Evolutionary conservation across 2,888 invertebrate genomes (phyloP), one percentile per base, ranked within the genome.

Genomic region (Tenthredo distinguenda): DNA sequence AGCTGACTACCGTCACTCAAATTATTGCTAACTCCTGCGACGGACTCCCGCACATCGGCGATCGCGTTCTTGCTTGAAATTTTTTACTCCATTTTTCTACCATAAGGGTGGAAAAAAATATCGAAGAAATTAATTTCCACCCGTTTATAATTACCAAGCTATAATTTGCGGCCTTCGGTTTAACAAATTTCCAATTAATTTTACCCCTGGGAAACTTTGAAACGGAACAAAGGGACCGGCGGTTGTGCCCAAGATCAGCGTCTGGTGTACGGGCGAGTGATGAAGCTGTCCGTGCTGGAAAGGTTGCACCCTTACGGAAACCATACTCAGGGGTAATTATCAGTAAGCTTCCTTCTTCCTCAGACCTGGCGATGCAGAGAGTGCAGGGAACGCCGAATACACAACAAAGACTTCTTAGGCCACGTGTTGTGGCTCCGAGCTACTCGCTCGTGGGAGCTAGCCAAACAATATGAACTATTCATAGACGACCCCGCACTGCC

Each of bases 1-100:
- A 92, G 91, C 86, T 88, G 92, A 92, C 91, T 92, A 90, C 90
- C 90, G 89, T 89, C 89, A 87, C 89, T 88, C 89, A 88, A 90
- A 91, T 91, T 90, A 91, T 91, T 91, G 91, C 91, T 90, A 90
- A 90, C 77, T 58, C 81, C n/a, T 62, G 0, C 58, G 18, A 50
- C 15, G 15, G 26, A 50, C 37, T 12, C 40, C 37, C 50, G 18
- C 5, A 5, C 18, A 18, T 18, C 18, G 50, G 7, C 50, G 50
- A 6, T n/a, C 18, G 50, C 6, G 18, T 55, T 6, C n/a, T 55
- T n/a, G 6, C n/a, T 50, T 6, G 6, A 18, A 50, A 50, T 47
- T 43, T 43, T 10, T 10, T 2, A 26, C 1, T 43, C 10, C 9
- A 12, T 43, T 43, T 43, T 43, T 12, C 10, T 47, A 0, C 26